These are phyloP conservation scores for Zaprionus ghesquierei DNA, from an alignment of 1,140 invertebrate species.

Conservation along the genomic window DNA sequence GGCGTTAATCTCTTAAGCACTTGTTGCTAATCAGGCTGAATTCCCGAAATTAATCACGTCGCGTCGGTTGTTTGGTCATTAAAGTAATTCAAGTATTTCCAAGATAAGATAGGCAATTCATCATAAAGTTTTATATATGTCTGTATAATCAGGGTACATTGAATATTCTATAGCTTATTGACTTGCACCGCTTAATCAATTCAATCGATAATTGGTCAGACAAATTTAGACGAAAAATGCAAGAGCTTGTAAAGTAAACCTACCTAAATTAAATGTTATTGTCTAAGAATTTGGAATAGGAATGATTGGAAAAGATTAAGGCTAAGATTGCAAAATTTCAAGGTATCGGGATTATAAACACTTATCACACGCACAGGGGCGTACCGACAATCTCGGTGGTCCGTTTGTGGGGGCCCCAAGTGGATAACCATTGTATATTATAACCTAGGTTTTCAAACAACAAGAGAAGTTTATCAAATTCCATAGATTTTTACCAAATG, in stretches of 20 bases:
- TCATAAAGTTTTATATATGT: not conserved
- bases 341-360: not conserved
- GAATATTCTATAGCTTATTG: not conserved
- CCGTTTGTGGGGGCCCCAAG: too few relatives aligned
- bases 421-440: too few relatives aligned
- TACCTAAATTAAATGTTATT: not conserved
- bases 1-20: not conserved
- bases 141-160: not conserved
- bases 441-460: too few relatives aligned
- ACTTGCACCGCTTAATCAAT: not conserved
- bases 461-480: too few relatives aligned
- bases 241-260: not conserved
- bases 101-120: not conserved
- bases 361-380: too few relatives aligned
- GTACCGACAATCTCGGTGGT: too few relatives aligned
- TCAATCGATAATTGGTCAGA: constrained; percentile 1
- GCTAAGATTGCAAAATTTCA: not conserved
- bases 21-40: not conserved
- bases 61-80: not conserved
- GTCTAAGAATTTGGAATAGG: not conserved
- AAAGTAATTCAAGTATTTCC: not conserved
- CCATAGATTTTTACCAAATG: too few relatives aligned
- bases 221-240: not conserved
- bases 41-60: not conserved
- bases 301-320: not conserved